phyloP scores from a whole-genome alignment of 2,888 invertebrate genomes.

The Cantharis rustica region DNA sequence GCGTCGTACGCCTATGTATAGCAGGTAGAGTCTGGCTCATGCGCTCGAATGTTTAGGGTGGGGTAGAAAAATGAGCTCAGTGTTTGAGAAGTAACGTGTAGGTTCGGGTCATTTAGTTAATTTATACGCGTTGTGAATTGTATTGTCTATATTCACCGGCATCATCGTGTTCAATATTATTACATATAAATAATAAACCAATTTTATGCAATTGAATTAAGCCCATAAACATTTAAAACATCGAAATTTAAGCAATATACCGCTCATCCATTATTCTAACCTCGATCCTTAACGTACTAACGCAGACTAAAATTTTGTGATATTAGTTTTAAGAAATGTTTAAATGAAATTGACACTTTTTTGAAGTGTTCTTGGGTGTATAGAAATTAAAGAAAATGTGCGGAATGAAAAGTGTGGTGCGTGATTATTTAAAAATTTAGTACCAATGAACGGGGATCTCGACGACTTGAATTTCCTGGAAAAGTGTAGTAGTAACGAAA shows the following conservation, averaged over 20 bases:
- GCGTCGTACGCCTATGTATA: slow-evolving; percentile 32
- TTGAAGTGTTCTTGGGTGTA: background rate
- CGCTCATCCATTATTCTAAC: slow-evolving; percentile 35
- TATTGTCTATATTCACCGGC: slow-evolving; percentile 12
- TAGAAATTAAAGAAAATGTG: background rate
- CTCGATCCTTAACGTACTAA: slow-evolving; percentile 17
- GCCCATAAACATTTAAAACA: slow-evolving; percentile 11
- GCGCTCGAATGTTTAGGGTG: slow-evolving; percentile 35
- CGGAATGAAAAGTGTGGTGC: background rate
- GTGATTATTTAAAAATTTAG: background rate
- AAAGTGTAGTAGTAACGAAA: background rate
- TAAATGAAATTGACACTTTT: background rate
- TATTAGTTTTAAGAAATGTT: slow-evolving; percentile 6
- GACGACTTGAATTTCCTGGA: background rate
- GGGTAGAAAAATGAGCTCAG: slow-evolving; percentile 32
- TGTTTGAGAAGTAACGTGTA: slow-evolving; percentile 21
- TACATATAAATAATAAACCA: slow-evolving; percentile 5
- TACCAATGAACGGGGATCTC: background rate
- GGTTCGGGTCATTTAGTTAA: slow-evolving; percentile 10
- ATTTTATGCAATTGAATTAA: background rate
- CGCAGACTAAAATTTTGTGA: slow-evolving; percentile 13
- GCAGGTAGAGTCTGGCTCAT: slow-evolving; percentile 25
- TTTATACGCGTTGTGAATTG: slow-evolving; percentile 9
- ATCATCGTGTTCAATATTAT: slow-evolving; percentile 10
- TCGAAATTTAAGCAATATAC: slow-evolving; percentile 33